Conservation (phyloP, 2,113 vertebrate species). For the Isurus oxyrinchus region DNA sequence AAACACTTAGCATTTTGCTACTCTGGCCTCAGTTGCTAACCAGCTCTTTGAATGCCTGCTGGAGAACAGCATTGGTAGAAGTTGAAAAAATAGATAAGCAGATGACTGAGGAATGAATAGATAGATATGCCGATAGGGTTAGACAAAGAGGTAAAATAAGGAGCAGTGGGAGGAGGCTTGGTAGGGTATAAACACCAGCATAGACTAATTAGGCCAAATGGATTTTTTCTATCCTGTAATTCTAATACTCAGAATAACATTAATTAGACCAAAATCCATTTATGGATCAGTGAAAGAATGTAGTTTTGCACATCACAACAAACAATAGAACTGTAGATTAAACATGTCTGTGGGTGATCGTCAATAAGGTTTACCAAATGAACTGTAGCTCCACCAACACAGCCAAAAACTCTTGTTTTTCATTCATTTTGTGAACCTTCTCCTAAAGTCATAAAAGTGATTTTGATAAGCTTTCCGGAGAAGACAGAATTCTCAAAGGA, state of each 20-base stretch:
- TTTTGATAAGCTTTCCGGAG: neutral
- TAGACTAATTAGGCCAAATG: neutral
- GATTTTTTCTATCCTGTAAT: neutral
- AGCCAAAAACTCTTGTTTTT: too few relatives aligned
- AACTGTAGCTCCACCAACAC: neutral
- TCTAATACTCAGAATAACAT: neutral
- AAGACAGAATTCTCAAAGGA: neutral
- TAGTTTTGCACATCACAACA: too few relatives aligned
- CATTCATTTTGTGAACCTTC: neutral
- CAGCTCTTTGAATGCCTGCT: neutral
- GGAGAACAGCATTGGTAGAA: neutral
- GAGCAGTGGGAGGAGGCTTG: too few relatives aligned
- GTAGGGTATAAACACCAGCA: neutral
- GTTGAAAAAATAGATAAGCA: neutral
- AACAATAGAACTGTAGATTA: too few relatives aligned
- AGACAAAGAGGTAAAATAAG: too few relatives aligned
- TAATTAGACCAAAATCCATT: neutral
- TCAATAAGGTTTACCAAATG: neutral
- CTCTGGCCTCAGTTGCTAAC: neutral
- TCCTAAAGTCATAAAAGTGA: neutral
- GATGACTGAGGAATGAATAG: too few relatives aligned
- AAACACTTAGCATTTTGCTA: neutral
- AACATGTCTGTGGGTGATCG: too few relatives aligned
- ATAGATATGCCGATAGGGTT: too few relatives aligned
- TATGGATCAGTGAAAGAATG: neutral